phyloP scores from a whole-genome alignment of 2,888 invertebrate species.

The Scelioninae gen. 1 region DNA sequence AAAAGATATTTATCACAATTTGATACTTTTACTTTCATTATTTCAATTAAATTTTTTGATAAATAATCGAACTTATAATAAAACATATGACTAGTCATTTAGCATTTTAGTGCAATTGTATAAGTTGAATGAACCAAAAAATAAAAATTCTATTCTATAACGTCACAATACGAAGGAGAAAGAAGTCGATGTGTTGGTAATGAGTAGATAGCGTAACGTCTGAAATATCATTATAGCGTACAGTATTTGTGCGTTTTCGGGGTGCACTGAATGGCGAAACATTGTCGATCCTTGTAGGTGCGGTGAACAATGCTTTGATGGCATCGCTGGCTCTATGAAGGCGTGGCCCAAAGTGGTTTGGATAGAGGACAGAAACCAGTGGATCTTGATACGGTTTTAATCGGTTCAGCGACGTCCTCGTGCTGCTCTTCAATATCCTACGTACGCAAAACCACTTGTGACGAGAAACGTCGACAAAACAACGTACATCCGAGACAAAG shows the following conservation, averaged over 20 bases:
- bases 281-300: conserved; percentile 52
- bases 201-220: neutral
- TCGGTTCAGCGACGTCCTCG: conserved; percentile 57
- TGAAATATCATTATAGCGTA: conserved; percentile 2
- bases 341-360: conserved; percentile 67
- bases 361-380: conserved; percentile 59
- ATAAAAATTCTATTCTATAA: too few relatives aligned
- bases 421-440: conserved; percentile 61
- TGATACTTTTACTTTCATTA: too few relatives aligned
- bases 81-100: too few relatives aligned
- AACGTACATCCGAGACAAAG: conserved; percentile 60
- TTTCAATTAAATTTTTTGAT: too few relatives aligned
- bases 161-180: too few relatives aligned
- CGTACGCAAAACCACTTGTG: conserved; percentile 69
- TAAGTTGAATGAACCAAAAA: too few relatives aligned
- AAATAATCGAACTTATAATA: too few relatives aligned
- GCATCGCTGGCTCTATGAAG: conserved; percentile 53
- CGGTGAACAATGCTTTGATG: conserved; percentile 61
- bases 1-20: too few relatives aligned
- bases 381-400: conserved; percentile 69
- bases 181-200: neutral
- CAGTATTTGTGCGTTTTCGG: conserved; percentile 29
- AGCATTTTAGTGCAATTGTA: too few relatives aligned
- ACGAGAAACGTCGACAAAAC: conserved; percentile 63
- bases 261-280: conserved; percentile 35